A percentile compares a stretch with the other conserved stretches of the same genome.
Evolutionary conservation across 2,113 vertebrate species (phyloP).

Genomic region (Pterocles burchelli): DNA sequence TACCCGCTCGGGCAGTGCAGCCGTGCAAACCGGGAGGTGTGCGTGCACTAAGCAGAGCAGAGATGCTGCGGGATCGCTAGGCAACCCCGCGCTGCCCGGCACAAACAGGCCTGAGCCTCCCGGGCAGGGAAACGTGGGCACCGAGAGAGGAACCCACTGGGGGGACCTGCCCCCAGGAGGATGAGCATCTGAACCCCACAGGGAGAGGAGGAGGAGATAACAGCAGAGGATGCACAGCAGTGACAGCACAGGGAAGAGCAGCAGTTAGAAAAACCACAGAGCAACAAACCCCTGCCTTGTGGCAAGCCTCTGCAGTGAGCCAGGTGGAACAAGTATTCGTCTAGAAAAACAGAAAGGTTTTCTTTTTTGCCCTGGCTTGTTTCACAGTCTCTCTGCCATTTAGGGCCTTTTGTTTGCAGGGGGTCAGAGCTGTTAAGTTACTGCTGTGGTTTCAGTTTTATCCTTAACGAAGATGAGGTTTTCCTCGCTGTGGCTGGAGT

Average conservation of each 20-base stretch:
- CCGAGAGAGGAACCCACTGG: background rate
- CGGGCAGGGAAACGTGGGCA: background rate
- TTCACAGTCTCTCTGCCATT: conserved; percentile 21
- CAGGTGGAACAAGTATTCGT: background rate
- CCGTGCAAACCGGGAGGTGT: conserved; percentile 11
- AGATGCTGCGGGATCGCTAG: conserved; percentile 52
- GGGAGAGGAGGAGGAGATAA: background rate
- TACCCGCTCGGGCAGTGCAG: background rate
- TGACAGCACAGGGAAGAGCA: background rate
- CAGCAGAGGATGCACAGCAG: background rate
- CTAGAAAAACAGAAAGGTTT: background rate
- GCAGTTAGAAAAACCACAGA: background rate
- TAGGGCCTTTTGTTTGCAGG: background rate
- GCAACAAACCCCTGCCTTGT: background rate
- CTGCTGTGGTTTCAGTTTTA: background rate
- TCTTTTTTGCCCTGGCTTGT: background rate
- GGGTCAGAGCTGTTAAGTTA: background rate
- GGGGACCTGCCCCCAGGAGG: background rate
- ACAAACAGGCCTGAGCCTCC: background rate
- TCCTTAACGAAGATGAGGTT: background rate
- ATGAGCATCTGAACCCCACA: rapidly evolving
- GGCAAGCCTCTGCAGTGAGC: background rate
- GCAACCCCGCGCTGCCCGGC: conserved; percentile 4
- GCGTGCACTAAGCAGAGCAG: background rate
- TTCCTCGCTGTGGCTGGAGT: background rate